Percentiles rank a stretch among this genome's conserved stretches.
phyloP scores from a whole-genome alignment of 2,797 vertebrate genomes.

The Sciurus carolinensis region DNA sequence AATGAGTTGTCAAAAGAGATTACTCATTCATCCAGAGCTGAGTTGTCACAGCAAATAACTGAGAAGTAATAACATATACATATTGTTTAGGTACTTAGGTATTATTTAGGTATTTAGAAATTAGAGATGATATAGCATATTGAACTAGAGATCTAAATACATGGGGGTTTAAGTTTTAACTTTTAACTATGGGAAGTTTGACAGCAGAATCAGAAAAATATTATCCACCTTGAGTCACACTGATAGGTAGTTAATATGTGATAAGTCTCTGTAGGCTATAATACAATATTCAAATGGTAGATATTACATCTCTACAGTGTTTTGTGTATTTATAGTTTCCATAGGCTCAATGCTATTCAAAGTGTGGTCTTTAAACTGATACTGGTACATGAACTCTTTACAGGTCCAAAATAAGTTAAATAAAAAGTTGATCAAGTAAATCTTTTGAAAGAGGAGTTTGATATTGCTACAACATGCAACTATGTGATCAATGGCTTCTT shows the following conservation, averaged over 20 bases:
- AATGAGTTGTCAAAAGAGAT: constrained; percentile 24
- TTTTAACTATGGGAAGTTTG: not conserved
- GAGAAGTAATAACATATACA: not conserved
- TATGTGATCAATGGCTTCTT: not conserved
- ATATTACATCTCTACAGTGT: not conserved
- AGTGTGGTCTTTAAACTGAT: not conserved
- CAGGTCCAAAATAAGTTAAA: not conserved
- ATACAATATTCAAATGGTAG: not conserved
- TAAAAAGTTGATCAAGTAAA: not conserved
- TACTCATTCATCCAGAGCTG: not conserved
- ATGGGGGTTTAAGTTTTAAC: not conserved
- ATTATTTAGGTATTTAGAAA: constrained; percentile 26
- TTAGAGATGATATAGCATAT: not conserved
- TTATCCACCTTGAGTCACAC: not conserved
- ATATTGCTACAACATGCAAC: not conserved
- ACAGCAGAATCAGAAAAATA: not conserved
- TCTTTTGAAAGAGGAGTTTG: not conserved
- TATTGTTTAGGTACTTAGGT: not conserved
- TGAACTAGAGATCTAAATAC: not conserved
- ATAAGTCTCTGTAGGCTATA: not conserved
- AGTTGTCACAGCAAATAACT: constrained; percentile 8
- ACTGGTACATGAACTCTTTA: not conserved
- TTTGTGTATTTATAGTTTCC: not conserved
- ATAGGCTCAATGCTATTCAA: not conserved
- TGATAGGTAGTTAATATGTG: not conserved